Evolutionary conservation across 1,140 invertebrate species (phyloP), one percentile per base, ranked within the genome.

Genomic region (Meloidogyne floridensis): DNA sequence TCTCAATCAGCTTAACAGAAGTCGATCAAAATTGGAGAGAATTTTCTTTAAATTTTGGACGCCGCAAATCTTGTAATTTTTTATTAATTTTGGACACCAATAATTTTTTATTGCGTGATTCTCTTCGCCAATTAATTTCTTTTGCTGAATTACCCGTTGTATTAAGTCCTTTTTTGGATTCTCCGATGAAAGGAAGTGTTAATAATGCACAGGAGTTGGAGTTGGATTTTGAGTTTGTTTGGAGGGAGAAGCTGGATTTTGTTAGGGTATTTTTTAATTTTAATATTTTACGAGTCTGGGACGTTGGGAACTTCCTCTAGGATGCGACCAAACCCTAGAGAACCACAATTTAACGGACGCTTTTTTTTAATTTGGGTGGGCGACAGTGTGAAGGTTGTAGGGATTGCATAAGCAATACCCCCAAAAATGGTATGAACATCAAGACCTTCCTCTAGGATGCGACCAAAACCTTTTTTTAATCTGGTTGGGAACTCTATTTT

Each of bases 61-160:
- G 94, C 83, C 90, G 92, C 82, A 92, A 93, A 43, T 95, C 94
- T 94, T 94, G 95, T 70, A 95, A 96, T 91, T 96, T 93, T 91
- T 89, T 95, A 84, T 94, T 94, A 91, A 94, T 94, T 91, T 91
- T 90, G 87, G 82, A 82, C 47, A 77, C 77, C 47, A 96, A 98
- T 92, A 93, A 94, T 59, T 94, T 97, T 87, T 86, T 98, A 3
- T 94, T 93, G 32, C 91, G 92, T 9, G 89, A 93, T 20, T 93
- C 94, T 1, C 88, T 98, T 0, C 91, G 92, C 70, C 84, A 92
- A 65, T 90, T 98, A 0, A 93, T 96, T 8, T 84, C 85, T 56
- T 89, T 91, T 69, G 83, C 91, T 75, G 91, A 91, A 89, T 11
- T 54, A 18, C 15, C n/a, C 3, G 76, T 71, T 51, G 90, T 89